phyloP scores from a whole-genome alignment of 2,888 invertebrate genomes.

The Bombylius major region DNA sequence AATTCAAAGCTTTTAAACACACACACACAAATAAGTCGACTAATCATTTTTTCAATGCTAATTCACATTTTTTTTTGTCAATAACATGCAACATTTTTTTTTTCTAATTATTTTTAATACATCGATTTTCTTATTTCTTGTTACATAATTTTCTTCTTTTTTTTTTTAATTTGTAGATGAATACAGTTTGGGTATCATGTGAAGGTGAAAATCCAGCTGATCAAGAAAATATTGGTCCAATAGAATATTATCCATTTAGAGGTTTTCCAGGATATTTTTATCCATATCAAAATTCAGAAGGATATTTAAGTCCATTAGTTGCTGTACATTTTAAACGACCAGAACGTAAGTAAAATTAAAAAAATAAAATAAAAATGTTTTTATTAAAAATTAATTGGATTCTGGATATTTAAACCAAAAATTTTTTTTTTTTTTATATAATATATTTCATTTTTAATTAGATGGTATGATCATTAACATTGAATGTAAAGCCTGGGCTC shows the following conservation, averaged over 20 bases:
- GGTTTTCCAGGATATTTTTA: slow-evolving; percentile 86
- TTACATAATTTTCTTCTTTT: background rate
- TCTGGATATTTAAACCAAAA: background rate
- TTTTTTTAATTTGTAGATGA: slow-evolving; percentile 42
- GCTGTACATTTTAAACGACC: slow-evolving; percentile 76
- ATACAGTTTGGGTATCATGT: slow-evolving; percentile 86
- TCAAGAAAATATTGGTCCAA: slow-evolving; percentile 76
- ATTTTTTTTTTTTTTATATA: background rate
- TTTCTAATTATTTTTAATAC: no score
- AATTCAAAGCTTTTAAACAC: no score
- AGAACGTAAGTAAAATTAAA: slow-evolving; percentile 54
- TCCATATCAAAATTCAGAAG: slow-evolving; percentile 75
- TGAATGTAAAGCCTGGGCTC: slow-evolving; percentile 60
- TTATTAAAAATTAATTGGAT: no score
- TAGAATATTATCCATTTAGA: slow-evolving; percentile 65
- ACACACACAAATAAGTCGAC: no score
- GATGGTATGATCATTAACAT: slow-evolving; percentile 48
- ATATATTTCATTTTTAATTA: slow-evolving; percentile 20
- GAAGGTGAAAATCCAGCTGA: slow-evolving; percentile 90
- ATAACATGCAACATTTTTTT: no score
- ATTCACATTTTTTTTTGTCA: no score
- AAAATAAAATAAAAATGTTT: background rate
- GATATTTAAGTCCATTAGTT: slow-evolving; percentile 78
- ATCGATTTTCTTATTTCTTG: no score
- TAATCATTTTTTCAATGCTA: no score